These are phyloP conservation scores for Lutraria lutraria DNA, from an alignment of 2,888 invertebrate species.

Conservation along the genomic window DNA sequence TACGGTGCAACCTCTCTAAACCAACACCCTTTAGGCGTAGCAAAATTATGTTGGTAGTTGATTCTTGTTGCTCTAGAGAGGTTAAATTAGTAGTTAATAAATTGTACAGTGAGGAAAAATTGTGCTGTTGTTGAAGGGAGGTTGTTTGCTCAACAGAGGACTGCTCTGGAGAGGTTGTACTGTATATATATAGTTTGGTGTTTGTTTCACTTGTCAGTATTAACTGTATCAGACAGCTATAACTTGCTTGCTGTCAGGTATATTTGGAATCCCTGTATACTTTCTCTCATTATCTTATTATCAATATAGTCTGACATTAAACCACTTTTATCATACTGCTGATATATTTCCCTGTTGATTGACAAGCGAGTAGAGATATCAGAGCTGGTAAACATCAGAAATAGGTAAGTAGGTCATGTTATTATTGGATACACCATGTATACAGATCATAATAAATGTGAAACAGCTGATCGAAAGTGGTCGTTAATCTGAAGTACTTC, in stretches of 20 bases:
- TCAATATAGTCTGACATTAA: background rate
- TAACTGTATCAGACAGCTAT: background rate
- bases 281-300: slow-evolving; percentile 2
- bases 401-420: slow-evolving; percentile 62
- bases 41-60: too few species aligned
- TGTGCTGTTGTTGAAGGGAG: too few species aligned
- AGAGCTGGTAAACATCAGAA: background rate
- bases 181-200: too few species aligned
- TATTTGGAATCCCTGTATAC: background rate
- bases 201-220: too few species aligned
- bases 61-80: too few species aligned
- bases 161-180: too few species aligned
- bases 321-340: background rate
- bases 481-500: slow-evolving; percentile 8
- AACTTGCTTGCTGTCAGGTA: background rate
- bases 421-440: slow-evolving; percentile 22
- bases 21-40: too few species aligned
- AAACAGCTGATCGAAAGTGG: slow-evolving; percentile 22
- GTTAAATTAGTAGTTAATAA: too few species aligned
- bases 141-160: too few species aligned
- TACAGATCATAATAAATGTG: background rate
- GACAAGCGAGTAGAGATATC: background rate
- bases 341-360: background rate
- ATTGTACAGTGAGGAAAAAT: too few species aligned
- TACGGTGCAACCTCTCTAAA: too few species aligned